These are phyloP conservation scores for Plebejus argus DNA, from an alignment of 2,888 invertebrate species.

Conservation along the genomic window DNA sequence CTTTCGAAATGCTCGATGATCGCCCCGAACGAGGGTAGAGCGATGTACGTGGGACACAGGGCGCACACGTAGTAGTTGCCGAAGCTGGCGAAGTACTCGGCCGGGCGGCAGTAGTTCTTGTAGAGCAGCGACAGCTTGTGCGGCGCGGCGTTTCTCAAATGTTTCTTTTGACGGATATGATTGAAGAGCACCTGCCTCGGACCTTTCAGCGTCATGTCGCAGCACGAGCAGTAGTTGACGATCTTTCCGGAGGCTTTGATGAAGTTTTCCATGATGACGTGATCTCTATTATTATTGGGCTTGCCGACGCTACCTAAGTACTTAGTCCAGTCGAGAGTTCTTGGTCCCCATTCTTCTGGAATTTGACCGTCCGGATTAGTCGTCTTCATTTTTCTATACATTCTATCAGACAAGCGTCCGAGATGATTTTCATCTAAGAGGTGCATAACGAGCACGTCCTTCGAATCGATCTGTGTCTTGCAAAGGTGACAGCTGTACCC, in stretches of 20 bases:
- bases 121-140: slow-evolving; percentile 63
- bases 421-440: slow-evolving; percentile 71
- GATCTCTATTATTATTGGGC: slow-evolving; percentile 64
- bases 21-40: slow-evolving; percentile 68
- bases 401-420: slow-evolving; percentile 64
- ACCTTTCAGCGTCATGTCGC: slow-evolving; percentile 72
- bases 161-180: slow-evolving; percentile 75
- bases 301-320: slow-evolving; percentile 71
- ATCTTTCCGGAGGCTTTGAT: slow-evolving; percentile 72
- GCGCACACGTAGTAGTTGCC: slow-evolving; percentile 71
- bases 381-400: slow-evolving; percentile 61
- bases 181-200: slow-evolving; percentile 73
- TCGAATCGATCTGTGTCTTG: slow-evolving; percentile 54
- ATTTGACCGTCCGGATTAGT: slow-evolving; percentile 60
- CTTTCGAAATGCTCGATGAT: slow-evolving; percentile 72
- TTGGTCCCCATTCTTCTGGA: slow-evolving; percentile 74
- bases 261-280: slow-evolving; percentile 73
- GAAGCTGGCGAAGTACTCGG: slow-evolving; percentile 72
- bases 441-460: slow-evolving; percentile 62
- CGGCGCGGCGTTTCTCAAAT: slow-evolving; percentile 71
- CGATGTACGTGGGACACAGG: slow-evolving; percentile 63
- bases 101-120: slow-evolving; percentile 68
- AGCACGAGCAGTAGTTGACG: slow-evolving; percentile 69
- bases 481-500: slow-evolving; percentile 61
- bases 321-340: slow-evolving; percentile 72